These are phyloP conservation scores for Hypselothyrea guttata DNA, from an alignment of 2,888 invertebrate species.

Conservation along the genomic window DNA sequence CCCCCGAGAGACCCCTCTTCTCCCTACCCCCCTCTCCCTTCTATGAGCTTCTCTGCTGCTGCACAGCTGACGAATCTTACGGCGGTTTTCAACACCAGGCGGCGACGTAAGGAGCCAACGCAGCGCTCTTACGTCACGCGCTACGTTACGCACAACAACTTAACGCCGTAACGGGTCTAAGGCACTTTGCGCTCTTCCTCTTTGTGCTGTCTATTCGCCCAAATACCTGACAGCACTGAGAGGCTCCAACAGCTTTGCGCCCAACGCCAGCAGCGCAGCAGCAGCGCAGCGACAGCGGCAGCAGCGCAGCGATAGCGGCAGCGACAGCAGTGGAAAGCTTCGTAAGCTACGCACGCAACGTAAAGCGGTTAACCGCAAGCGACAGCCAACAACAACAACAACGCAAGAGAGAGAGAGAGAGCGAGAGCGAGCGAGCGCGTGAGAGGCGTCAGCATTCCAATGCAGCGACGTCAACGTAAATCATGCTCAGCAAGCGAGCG, in stretches of 20 bases:
- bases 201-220: conserved; percentile 34
- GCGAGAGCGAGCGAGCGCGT: conserved; percentile 22
- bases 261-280: conserved; percentile 22
- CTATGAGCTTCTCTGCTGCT: conserved; percentile 8
- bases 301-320: not conserved
- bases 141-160: conserved; percentile 41
- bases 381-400: conserved; percentile 33
- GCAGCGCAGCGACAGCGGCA: not conserved
- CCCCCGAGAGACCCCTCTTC: conserved; percentile 17
- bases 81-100: conserved; percentile 64
- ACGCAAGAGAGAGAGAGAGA: conserved; percentile 1
- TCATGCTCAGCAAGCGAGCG: conserved; percentile 56
- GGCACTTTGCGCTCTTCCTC: conserved; percentile 37
- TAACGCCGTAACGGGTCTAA: conserved; percentile 53
- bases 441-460: not conserved
- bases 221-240: conserved; percentile 67
- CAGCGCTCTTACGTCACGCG: conserved; percentile 39
- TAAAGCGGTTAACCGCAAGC: conserved; percentile 71
- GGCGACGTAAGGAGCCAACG: conserved; percentile 33
- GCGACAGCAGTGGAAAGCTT: conserved; percentile 16
- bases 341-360: conserved; percentile 58
- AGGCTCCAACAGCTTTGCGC: conserved; percentile 32
- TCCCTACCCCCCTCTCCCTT: not conserved
- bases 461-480: conserved; percentile 37
- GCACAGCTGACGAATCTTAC: conserved; percentile 68